Evolutionary conservation across 2,888 invertebrate genomes (phyloP).

Genomic region (Drosophila neotestacea): DNA sequence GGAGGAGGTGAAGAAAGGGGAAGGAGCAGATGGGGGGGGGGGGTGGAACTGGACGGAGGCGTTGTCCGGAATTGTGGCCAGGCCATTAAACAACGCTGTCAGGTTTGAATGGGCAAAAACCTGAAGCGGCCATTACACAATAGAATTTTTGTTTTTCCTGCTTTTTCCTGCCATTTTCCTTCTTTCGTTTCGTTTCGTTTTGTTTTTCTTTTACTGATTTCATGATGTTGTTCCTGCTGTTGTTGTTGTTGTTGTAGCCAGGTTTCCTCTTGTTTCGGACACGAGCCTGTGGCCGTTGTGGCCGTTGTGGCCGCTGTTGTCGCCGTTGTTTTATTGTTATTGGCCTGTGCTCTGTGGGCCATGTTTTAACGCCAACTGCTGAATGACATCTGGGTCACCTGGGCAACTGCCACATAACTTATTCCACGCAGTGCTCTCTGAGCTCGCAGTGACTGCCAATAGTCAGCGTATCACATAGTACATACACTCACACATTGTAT

Average conservation of each 20-base stretch:
- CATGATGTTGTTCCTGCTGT: conserved; percentile 15
- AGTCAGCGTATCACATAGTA: conserved; percentile 1
- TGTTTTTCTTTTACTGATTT: conserved; percentile 9
- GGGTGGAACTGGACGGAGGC: conserved; percentile 22
- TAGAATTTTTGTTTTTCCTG: conserved; percentile 48
- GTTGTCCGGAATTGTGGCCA: conserved; percentile 62
- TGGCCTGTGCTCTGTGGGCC: conserved; percentile 66
- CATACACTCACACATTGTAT: conserved; percentile 18
- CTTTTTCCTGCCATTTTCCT: conserved; percentile 7
- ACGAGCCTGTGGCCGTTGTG: conserved; percentile 37
- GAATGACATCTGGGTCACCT: conserved; percentile 80
- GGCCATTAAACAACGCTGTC: conserved; percentile 80
- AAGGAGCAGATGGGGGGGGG: neutral
- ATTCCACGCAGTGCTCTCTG: conserved; percentile 31
- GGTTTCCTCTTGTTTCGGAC: conserved; percentile 50
- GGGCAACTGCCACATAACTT: conserved; percentile 60
- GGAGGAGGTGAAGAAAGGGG: neutral
- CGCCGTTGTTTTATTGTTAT: conserved; percentile 72
- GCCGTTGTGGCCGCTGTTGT: conserved; percentile 37
- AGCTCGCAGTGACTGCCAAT: conserved; percentile 8
- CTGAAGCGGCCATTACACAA: conserved; percentile 79
- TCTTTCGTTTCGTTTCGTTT: conserved; percentile 3
- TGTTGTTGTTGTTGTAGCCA: conserved; percentile 30
- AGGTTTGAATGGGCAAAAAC: conserved; percentile 76
- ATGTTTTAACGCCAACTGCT: conserved; percentile 69